Conservation (phyloP, 2,888 invertebrate species). For the Tinea pellionella region DNA sequence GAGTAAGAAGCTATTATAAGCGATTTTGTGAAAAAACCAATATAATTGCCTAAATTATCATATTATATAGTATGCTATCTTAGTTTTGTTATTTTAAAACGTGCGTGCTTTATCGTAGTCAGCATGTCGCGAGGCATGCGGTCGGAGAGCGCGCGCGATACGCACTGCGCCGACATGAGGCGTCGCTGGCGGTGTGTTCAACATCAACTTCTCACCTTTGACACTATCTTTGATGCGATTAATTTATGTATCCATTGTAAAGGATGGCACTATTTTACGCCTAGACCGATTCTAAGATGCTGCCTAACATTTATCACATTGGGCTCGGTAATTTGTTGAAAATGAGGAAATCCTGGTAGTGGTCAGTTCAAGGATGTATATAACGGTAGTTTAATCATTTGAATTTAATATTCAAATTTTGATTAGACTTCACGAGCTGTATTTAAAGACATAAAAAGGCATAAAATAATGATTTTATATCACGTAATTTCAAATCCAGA, state of each 20-base stretch:
- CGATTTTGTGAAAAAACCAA: constrained; percentile 35
- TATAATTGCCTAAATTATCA: constrained; percentile 24
- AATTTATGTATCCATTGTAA: not conserved
- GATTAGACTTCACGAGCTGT: too few species aligned
- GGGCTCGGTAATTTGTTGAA: not conserved
- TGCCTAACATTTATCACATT: not conserved
- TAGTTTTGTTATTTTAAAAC: not conserved
- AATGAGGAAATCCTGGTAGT: not conserved
- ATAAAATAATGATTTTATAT: not conserved
- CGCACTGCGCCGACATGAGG: constrained; percentile 39
- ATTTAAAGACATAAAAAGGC: not conserved
- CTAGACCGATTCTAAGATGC: not conserved
- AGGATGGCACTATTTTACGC: not conserved
- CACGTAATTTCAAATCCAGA: not conserved
- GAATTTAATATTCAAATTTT: not conserved
- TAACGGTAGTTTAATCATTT: not conserved
- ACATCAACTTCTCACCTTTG: constrained; percentile 29
- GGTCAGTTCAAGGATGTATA: not conserved
- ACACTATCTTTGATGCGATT: constrained; percentile 18
- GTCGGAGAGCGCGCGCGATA: constrained; percentile 51
- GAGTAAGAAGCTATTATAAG: constrained; percentile 24
- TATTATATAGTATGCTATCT: constrained; percentile 13
- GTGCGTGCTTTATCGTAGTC: constrained; percentile 22
- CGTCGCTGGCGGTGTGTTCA: constrained; percentile 9
- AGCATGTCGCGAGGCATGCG: constrained; percentile 34